These are phyloP conservation scores for Patiria miniata DNA, from an alignment of 35 echinoderm and acorn worm genomes.

Conservation along the genomic window DNA sequence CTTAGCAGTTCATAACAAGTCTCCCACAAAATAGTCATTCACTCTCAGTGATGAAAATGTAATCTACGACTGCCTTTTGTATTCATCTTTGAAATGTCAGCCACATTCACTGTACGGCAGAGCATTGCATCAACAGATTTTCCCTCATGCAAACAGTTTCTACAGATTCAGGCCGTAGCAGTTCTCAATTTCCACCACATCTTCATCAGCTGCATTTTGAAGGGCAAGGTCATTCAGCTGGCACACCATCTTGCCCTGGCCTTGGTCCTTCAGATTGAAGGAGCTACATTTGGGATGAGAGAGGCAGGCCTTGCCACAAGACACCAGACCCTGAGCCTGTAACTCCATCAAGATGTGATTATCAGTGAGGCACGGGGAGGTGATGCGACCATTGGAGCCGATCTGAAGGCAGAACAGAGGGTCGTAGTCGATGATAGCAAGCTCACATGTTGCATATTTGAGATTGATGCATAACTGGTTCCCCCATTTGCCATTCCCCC, in stretches of 20 bases:
- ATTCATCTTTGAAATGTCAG: no score
- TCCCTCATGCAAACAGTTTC: no score
- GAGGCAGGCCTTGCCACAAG: not conserved
- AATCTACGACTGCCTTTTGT: no score
- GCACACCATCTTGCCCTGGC: not conserved
- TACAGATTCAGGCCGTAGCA: not conserved
- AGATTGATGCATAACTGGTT: no score
- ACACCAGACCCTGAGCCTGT: slow-evolving; percentile 8
- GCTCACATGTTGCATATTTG: no score
- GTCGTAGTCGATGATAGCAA: not conserved
- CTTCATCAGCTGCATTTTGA: not conserved
- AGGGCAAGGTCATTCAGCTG: not conserved
- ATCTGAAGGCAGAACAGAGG: slow-evolving; percentile 3
- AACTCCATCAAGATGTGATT: not conserved
- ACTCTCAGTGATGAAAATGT: no score
- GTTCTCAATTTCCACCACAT: not conserved
- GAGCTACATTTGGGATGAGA: not conserved
- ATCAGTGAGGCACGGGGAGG: not conserved
- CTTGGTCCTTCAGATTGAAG: slow-evolving; percentile 19
- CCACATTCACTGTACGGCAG: no score
- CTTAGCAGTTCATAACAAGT: no score
- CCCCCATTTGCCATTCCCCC: no score
- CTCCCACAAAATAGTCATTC: no score
- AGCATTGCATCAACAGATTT: no score
- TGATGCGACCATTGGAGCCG: not conserved